phyloP scores from a whole-genome alignment of 2,797 vertebrate species.

The Anguilla megastoma region DNA sequence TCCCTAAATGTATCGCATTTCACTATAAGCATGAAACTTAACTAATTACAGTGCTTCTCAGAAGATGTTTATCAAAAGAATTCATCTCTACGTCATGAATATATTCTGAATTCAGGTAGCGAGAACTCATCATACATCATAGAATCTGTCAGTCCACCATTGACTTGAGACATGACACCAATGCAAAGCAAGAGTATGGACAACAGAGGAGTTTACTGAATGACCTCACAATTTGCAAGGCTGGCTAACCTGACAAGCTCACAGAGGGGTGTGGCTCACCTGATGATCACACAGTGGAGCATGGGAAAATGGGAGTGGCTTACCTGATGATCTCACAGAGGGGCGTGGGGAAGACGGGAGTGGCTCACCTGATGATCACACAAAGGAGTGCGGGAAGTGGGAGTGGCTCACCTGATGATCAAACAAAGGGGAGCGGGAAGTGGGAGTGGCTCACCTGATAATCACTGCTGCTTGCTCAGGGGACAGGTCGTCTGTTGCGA shows the following conservation, averaged over 20 bases:
- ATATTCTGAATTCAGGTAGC: neutral
- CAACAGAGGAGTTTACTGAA: neutral
- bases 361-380: neutral
- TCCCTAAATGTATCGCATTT: too few species aligned
- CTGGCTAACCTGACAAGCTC: too few species aligned
- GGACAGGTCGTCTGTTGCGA: conserved; percentile 73
- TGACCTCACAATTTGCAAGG: neutral
- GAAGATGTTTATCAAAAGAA: too few species aligned
- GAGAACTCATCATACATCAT: too few species aligned
- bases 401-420: neutral
- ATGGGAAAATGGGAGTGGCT: neutral
- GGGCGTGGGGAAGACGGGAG: neutral
- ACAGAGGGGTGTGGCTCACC: neutral
- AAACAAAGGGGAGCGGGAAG: neutral
- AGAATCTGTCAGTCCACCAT: neutral
- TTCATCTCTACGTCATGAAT: neutral
- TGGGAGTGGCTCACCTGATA: conserved; percentile 77
- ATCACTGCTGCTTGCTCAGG: conserved; percentile 76
- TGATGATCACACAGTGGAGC: neutral
- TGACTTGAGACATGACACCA: neutral
- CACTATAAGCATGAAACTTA: too few species aligned
- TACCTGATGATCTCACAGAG: neutral
- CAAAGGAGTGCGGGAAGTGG: neutral
- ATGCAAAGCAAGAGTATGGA: neutral
- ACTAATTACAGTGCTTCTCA: too few species aligned